Conservation (phyloP, 2,113 vertebrate species). For the Istiophorus platypterus region DNA sequence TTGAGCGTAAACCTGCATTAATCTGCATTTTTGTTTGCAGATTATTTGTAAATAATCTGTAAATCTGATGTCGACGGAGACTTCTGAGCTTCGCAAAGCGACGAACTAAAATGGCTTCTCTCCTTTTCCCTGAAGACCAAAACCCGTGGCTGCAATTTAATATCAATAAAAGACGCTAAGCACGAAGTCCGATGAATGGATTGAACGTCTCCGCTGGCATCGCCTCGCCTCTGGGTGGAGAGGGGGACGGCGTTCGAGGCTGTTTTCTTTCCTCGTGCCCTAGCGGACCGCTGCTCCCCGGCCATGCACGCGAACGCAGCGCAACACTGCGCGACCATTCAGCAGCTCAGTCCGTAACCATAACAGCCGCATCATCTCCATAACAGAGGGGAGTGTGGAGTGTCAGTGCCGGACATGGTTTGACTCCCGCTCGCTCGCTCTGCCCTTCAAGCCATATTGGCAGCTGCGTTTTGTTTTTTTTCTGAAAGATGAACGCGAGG, state of each 20-base stretch:
- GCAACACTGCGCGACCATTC: conserved; percentile 34
- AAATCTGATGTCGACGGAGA: too few relatives aligned
- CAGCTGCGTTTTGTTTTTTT: conserved; percentile 59
- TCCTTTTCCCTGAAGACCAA: neutral
- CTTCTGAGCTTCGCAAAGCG: too few relatives aligned
- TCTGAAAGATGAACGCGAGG: conserved; percentile 31
- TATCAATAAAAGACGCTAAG: too few relatives aligned
- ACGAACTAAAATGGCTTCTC: too few relatives aligned
- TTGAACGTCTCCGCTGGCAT: neutral
- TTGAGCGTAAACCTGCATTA: too few relatives aligned
- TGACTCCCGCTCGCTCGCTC: conserved; percentile 37
- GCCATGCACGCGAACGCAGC: neutral
- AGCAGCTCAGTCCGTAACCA: conserved; percentile 59
- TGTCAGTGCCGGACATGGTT: conserved; percentile 48
- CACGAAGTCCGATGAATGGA: neutral
- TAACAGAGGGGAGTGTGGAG: conserved; percentile 61
- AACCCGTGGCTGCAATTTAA: neutral
- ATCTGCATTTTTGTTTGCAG: too few relatives aligned
- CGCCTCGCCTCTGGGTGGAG: neutral
- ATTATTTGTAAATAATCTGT: too few relatives aligned
- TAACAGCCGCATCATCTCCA: conserved; percentile 72
- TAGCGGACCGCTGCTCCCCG: neutral
- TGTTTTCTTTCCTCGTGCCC: neutral
- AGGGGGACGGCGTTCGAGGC: neutral
- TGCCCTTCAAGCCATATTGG: conserved; percentile 48